Evolutionary conservation across 2,888 invertebrate genomes (phyloP).

Genomic region (Mimumesa dahlbomi): DNA sequence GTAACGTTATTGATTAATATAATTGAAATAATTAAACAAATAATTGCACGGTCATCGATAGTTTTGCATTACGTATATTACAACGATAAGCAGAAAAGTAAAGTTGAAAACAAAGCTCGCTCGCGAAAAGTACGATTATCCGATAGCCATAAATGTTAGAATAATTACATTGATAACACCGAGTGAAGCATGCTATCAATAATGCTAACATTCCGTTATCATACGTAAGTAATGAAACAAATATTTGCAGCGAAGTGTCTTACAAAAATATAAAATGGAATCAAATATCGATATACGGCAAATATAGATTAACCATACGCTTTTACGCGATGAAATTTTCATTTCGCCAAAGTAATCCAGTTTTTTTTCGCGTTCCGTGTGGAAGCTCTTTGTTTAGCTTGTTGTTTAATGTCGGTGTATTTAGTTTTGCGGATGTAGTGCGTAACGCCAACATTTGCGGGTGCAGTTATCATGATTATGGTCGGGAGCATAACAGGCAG

Average conservation of each 20-base stretch:
- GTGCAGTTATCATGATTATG: constrained; percentile 52
- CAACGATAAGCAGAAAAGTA: no score
- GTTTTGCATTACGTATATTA: neutral
- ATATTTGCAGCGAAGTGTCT: constrained; percentile 21
- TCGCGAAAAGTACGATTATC: neutral
- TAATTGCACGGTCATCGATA: neutral
- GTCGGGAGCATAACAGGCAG: constrained; percentile 46
- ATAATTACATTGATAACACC: constrained; percentile 36
- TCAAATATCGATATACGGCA: no score
- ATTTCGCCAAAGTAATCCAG: no score
- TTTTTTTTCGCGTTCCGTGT: no score
- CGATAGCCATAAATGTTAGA: constrained; percentile 15
- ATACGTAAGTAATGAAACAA: constrained; percentile 24
- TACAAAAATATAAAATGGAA: neutral
- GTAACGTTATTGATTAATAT: no score
- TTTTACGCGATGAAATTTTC: no score
- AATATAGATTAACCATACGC: neutral
- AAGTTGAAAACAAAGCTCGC: neutral
- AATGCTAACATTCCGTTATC: constrained; percentile 41
- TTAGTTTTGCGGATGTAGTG: constrained; percentile 42
- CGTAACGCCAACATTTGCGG: constrained; percentile 53
- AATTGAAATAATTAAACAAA: neutral
- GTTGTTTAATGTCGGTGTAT: no score
- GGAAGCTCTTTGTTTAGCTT: no score
- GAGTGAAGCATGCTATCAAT: constrained; percentile 33